Conservation (phyloP, 2,113 vertebrate genomes). For the Riparia riparia region DNA sequence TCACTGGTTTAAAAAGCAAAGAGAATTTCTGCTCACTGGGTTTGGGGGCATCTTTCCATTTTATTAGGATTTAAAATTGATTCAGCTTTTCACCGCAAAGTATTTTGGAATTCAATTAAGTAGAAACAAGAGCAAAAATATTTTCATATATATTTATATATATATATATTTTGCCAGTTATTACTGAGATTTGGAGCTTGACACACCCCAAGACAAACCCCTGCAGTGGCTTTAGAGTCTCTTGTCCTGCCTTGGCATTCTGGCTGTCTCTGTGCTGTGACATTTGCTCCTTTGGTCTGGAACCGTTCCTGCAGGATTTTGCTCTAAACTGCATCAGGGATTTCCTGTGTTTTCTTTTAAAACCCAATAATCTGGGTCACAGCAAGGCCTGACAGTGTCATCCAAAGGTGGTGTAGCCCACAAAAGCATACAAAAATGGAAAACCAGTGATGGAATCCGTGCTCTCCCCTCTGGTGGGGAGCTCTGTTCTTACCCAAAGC, state of each 20-base stretch:
- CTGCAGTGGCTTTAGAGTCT: neutral
- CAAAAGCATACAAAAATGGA: neutral
- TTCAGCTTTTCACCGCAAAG: neutral
- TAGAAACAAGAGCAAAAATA: neutral
- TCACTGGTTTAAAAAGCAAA: neutral
- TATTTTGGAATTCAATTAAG: neutral
- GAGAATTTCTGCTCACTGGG: neutral
- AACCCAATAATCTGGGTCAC: neutral
- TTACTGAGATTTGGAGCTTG: neutral
- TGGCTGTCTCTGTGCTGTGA: accelerated
- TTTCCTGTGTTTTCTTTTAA: neutral
- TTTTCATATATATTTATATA: neutral
- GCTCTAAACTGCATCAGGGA: neutral
- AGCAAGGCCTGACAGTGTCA: neutral
- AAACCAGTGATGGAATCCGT: neutral
- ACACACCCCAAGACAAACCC: neutral
- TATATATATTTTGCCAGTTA: neutral
- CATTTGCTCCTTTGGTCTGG: neutral
- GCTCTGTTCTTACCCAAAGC: neutral
- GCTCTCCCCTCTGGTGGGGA: neutral
- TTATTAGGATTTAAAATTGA: neutral
- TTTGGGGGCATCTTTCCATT: neutral
- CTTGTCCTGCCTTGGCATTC: accelerated
- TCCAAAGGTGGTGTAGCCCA: neutral
- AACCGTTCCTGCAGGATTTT: neutral